These are phyloP conservation scores for Chymomyza fuscimana DNA, from an alignment of 2,888 invertebrate genomes.

Conservation along the genomic window DNA sequence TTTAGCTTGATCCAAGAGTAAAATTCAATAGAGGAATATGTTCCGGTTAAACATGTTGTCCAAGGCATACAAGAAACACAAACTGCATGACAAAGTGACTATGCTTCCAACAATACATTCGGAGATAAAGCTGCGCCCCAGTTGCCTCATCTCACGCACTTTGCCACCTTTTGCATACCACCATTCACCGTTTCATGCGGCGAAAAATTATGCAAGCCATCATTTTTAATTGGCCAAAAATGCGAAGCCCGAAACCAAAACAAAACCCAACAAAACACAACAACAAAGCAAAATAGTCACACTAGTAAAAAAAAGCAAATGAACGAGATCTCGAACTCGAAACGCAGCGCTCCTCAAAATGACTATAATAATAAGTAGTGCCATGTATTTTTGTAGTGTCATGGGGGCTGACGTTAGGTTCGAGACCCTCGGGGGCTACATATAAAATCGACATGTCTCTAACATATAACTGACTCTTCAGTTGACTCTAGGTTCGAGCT, in stretches of 20 bases:
- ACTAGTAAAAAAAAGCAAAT: not conserved
- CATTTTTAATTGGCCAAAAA: constrained; percentile 59
- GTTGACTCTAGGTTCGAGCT: not conserved
- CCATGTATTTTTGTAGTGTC: constrained; percentile 37
- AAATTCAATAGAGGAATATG: too few species aligned
- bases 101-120: not conserved
- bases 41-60: too few species aligned
- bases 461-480: constrained; percentile 6
- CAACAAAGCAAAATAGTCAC: not conserved
- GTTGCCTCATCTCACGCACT: constrained; percentile 6
- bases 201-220: constrained; percentile 60
- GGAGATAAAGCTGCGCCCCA: not conserved
- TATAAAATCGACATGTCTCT: constrained; percentile 30
- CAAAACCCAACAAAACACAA: constrained; percentile 39
- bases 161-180: not conserved
- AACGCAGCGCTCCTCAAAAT: not conserved
- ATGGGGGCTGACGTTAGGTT: constrained; percentile 23
- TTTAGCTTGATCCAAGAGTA: too few species aligned
- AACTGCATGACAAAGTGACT: not conserved
- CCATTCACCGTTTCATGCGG: constrained; percentile 2
- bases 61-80: not conserved
- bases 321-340: not conserved
- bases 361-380: not conserved
- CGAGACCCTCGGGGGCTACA: not conserved
- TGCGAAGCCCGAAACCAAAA: constrained; percentile 61